Percentiles rank a stretch among this genome's conserved stretches.
Conservation (phyloP, 2,113 vertebrate species). For the Limanda limanda region DNA sequence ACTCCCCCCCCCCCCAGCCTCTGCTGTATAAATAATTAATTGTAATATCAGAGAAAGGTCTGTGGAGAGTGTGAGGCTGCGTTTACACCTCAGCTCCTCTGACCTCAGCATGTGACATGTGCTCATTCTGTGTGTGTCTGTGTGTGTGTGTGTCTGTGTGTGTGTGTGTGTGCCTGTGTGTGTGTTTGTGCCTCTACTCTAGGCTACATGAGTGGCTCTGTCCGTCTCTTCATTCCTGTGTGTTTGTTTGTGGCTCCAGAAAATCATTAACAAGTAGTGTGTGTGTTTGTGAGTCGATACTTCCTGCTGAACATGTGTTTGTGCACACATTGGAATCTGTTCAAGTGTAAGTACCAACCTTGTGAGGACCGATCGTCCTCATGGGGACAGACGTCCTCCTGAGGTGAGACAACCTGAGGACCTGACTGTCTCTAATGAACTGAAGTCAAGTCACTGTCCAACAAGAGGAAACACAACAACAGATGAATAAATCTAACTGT, state of each 20-base stretch:
- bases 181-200: neutral
- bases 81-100: slow-evolving; percentile 37
- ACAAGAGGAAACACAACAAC: too few species aligned
- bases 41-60: slow-evolving; percentile 43
- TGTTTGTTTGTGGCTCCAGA: neutral
- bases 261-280: neutral
- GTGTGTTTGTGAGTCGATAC: neutral
- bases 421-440: too few species aligned
- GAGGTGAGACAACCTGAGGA: too few species aligned
- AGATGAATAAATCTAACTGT: too few species aligned
- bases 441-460: too few species aligned
- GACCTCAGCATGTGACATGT: slow-evolving; percentile 22
- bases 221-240: neutral
- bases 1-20: neutral
- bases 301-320: neutral
- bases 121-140: neutral
- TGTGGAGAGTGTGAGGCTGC: slow-evolving; percentile 17
- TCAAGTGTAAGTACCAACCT: too few species aligned
- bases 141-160: neutral
- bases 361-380: too few species aligned
- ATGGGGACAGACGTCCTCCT: too few species aligned
- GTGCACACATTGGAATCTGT: neutral
- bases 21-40: slow-evolving; percentile 50
- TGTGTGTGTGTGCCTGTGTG: neutral
- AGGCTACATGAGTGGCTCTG: too few species aligned